Evolutionary conservation across 2,888 invertebrate species (phyloP), one percentile per base, ranked within the genome.

Genomic region (Notocelia uddmanniana): DNA sequence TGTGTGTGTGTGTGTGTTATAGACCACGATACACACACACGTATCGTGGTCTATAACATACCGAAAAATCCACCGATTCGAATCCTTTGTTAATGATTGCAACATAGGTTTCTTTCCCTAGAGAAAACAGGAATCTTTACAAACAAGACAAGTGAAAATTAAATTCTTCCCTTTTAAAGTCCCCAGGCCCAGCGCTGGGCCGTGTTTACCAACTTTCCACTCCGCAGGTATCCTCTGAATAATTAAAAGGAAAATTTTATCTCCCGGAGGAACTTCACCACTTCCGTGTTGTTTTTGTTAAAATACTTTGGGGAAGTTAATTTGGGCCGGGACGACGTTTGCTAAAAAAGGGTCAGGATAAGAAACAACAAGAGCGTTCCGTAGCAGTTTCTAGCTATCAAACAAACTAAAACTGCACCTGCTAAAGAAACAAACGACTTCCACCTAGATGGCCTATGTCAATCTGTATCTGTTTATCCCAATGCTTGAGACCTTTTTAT

Each of bases 181-280:
- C 54, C 21, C 52, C 0, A 6, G 21, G 54, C 34, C 15, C 54
- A 62, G 48, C 62, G 26, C 62, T 63, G 63, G 52, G 52, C 48
- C 26, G 11, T 23, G 13, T 26, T 31, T 15, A 8, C 63, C 78
- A 84, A 83, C 82, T 83, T 83, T 71, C 77, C 80, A 80, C 81
- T 82, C 76, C 71, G 62, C 75, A 76, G 78, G 79, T 80, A 80
- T 78, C 79, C 77, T 45, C 79, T 78, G 81, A 82, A 80, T 80
- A 81, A 81, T 83, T 80, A 81, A 75, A 75, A 72, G 73, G 69
- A 74, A 62, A 73, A 74, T 66, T 73, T 71, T 66, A 60, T 50
- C 23, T 45, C 55, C 54, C 50, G 8, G 15, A 9, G 21, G 37
- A 37, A 64, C 21, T 63, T 52, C 37, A 37, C 57, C 66, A 57